phyloP scores from a whole-genome alignment of 2,113 vertebrate species.

The Hoplias malabaricus region DNA sequence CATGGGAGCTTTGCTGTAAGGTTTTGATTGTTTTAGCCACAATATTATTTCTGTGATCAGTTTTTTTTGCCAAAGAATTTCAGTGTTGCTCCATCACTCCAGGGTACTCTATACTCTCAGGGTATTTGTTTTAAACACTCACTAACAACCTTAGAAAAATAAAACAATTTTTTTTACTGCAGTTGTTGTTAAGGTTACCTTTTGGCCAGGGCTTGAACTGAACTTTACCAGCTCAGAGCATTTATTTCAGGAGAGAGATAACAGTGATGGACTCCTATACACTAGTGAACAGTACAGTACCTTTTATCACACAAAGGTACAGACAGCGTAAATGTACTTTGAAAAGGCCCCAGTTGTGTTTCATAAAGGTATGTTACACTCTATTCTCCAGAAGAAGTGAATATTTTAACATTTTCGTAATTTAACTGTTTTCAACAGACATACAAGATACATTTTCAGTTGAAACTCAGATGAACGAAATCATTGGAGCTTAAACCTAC shows the following conservation, averaged over 20 bases:
- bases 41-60: not conserved
- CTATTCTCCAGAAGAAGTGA: too few relatives aligned
- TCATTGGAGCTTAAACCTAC: too few relatives aligned
- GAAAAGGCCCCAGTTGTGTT: too few relatives aligned
- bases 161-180: not conserved
- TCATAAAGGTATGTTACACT: too few relatives aligned
- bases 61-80: not conserved
- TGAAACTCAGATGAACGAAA: too few relatives aligned
- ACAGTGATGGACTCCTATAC: not conserved
- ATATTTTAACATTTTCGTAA: too few relatives aligned
- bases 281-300: too few relatives aligned
- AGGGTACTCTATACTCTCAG: not conserved
- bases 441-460: too few relatives aligned
- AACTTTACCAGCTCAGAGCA: not conserved
- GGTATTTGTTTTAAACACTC: not conserved
- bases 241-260: not conserved
- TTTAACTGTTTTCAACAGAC: too few relatives aligned
- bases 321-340: not conserved
- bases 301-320: not conserved
- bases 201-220: not conserved
- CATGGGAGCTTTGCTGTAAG: not conserved
- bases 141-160: not conserved
- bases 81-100: not conserved
- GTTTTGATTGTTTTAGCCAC: not conserved
- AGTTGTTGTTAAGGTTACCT: not conserved